These are phyloP conservation scores for Clepsis dumicolana DNA, from an alignment of 2,888 invertebrate genomes.

Conservation along the genomic window DNA sequence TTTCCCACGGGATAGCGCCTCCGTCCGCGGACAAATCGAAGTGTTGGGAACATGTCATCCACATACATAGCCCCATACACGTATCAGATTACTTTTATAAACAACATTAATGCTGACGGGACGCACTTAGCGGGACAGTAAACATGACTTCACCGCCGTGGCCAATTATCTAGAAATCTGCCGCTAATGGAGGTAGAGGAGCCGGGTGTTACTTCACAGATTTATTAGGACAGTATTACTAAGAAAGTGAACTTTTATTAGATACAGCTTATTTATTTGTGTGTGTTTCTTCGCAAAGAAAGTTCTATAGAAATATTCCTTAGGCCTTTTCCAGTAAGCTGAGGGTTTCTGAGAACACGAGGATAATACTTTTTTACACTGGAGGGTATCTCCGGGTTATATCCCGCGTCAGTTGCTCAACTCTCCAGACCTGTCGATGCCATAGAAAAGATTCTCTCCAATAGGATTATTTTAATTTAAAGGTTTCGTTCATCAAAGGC, in stretches of 20 bases:
- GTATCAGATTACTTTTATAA: conserved; percentile 68
- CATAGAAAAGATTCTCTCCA: not conserved
- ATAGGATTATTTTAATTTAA: conserved; percentile 27
- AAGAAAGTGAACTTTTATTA: no score
- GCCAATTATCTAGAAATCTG: conserved; percentile 7
- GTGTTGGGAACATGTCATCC: conserved; percentile 57
- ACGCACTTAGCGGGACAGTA: conserved; percentile 32
- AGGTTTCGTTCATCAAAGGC: conserved; percentile 20
- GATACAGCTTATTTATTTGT: no score
- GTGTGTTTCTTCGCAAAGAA: not conserved
- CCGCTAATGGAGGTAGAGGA: conserved; percentile 19
- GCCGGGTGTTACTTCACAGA: not conserved
- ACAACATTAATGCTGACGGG: conserved; percentile 58
- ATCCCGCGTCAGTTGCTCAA: not conserved
- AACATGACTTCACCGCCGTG: conserved; percentile 4
- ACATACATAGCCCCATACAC: conserved; percentile 47
- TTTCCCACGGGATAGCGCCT: conserved; percentile 78
- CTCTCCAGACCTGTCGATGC: not conserved
- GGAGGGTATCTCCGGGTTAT: not conserved
- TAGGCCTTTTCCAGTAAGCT: not conserved
- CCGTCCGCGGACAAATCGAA: conserved; percentile 79
- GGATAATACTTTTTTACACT: not conserved
- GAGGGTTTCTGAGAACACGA: not conserved
- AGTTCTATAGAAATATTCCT: not conserved
- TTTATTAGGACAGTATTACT: not conserved